These are phyloP conservation scores for Centruroides vittatus DNA, from an alignment of 1,140 invertebrate genomes.

Conservation along the genomic window DNA sequence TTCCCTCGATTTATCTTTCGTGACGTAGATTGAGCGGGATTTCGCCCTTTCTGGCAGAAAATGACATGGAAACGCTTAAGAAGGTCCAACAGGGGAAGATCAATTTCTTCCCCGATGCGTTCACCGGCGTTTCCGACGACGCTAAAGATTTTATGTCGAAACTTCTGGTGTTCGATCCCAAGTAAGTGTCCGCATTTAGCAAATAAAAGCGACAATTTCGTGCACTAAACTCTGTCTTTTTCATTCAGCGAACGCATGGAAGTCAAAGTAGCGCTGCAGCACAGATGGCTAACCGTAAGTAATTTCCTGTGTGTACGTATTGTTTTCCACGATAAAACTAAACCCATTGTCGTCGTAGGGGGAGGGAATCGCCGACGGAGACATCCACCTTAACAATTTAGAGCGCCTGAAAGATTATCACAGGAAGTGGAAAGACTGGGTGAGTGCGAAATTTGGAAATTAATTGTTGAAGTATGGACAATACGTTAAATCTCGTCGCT, in stretches of 20 bases:
- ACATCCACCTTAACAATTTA: slow-evolving; percentile 13
- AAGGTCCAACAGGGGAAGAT: slow-evolving; percentile 46
- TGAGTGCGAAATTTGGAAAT: slow-evolving; percentile 11
- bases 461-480: too few relatives aligned
- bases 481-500: neutral
- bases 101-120: slow-evolving; percentile 29
- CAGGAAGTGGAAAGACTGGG: slow-evolving; percentile 23
- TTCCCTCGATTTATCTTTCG: neutral
- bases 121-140: slow-evolving; percentile 51
- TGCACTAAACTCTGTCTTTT: neutral
- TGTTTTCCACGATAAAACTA: too few relatives aligned
- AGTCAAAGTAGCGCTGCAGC: slow-evolving; percentile 56
- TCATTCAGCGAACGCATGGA: slow-evolving; percentile 47
- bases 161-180: slow-evolving; percentile 49
- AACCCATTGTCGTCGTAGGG: too few relatives aligned
- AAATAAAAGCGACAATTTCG: too few relatives aligned
- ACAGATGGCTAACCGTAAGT: slow-evolving; percentile 62
- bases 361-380: too few relatives aligned
- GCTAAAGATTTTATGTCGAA: slow-evolving; percentile 76
- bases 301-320: neutral
- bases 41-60: slow-evolving; percentile 43
- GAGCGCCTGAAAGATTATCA: slow-evolving; percentile 22
- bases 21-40: slow-evolving; percentile 26
- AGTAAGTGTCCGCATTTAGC: slow-evolving; percentile 30
- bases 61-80: slow-evolving; percentile 75